A percentile compares a stretch with the other conserved stretches of the same genome.
Evolutionary conservation across 2,113 vertebrate genomes (phyloP).

Genomic region (Leucopsar rothschildi): DNA sequence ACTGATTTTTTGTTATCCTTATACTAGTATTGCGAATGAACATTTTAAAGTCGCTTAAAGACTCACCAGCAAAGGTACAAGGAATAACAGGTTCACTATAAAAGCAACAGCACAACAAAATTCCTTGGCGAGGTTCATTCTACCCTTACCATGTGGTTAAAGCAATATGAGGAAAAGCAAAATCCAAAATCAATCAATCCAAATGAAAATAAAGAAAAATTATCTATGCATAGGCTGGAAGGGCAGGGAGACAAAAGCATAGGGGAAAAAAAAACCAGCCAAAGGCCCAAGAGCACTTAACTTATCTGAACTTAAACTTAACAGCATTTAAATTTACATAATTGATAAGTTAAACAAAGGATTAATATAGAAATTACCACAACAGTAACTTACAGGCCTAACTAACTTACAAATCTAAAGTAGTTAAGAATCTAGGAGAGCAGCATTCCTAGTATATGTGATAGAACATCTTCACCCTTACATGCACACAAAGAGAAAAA

Average conservation of each 20-base stretch:
- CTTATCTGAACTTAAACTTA: background rate
- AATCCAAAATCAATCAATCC: background rate
- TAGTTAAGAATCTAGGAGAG: background rate
- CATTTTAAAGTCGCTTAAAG: background rate
- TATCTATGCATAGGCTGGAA: background rate
- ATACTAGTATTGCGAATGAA: background rate
- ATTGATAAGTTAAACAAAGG: background rate
- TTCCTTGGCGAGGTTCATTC: background rate
- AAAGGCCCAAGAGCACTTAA: background rate
- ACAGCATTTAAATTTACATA: background rate
- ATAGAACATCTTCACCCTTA: background rate
- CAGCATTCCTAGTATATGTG: too few species aligned
- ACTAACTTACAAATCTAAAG: background rate
- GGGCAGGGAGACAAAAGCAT: background rate
- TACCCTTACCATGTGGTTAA: background rate
- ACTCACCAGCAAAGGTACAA: background rate
- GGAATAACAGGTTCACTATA: background rate
- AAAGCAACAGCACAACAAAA: fast-evolving
- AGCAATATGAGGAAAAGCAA: background rate
- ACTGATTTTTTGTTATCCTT: background rate
- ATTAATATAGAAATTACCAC: background rate
- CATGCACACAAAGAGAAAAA: background rate
- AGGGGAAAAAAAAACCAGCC: background rate
- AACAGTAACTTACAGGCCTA: background rate
- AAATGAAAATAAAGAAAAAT: background rate